Evolutionary conservation across 2,113 vertebrate genomes (phyloP).

Genomic region (Tenrec ecaudatus): DNA sequence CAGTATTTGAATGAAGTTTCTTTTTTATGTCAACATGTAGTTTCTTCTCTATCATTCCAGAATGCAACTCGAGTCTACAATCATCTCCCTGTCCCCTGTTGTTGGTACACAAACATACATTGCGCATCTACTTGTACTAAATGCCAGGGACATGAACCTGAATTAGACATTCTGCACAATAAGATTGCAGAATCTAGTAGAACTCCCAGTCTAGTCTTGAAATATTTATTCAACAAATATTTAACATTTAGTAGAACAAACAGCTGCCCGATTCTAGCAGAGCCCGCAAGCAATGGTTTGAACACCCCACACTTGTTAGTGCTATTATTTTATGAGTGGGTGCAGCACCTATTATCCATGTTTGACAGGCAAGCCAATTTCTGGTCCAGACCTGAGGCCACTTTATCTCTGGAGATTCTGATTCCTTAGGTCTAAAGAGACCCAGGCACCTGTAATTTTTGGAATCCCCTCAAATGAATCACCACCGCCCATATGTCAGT

Average conservation of each 20-base stretch:
- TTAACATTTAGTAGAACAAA: constrained; percentile 70
- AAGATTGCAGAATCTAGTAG: constrained; percentile 50
- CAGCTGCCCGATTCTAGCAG: background rate
- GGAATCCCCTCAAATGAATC: background rate
- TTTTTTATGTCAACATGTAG: background rate
- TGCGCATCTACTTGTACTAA: background rate
- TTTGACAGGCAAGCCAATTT: background rate
- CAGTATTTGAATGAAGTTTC: background rate
- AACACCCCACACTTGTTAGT: background rate
- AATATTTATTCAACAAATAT: constrained; percentile 77
- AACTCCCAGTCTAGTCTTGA: constrained; percentile 62
- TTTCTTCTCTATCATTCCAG: background rate
- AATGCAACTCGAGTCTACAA: background rate
- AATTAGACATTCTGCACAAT: constrained; percentile 34
- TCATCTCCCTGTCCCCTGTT: background rate
- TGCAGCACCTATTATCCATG: background rate
- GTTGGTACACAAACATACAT: background rate
- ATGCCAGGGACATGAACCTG: background rate
- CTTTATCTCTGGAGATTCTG: background rate
- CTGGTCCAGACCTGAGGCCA: background rate
- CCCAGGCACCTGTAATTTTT: background rate
- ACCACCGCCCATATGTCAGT: background rate
- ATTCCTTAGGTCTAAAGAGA: background rate
- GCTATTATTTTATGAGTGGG: background rate
- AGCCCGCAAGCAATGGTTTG: background rate